Conservation (phyloP, 2,797 vertebrate species). For the Cryptoblepharus egeriae region DNA sequence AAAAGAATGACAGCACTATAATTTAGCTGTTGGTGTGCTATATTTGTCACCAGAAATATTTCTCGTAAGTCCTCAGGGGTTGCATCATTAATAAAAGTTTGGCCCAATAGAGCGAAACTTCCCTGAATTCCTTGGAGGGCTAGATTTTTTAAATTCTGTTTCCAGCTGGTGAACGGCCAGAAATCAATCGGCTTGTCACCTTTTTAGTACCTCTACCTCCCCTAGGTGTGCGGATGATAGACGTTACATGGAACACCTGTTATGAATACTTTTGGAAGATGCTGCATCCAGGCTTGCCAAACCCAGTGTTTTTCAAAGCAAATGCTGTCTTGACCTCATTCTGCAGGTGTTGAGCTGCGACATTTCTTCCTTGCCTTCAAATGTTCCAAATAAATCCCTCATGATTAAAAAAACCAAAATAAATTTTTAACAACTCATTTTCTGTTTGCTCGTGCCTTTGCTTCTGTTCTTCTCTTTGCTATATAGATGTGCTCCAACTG, state of each 20-base stretch:
- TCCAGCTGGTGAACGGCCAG: slow-evolving; percentile 32
- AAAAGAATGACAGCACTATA: slow-evolving; percentile 18
- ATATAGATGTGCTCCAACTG: slow-evolving; percentile 40
- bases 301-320: background rate
- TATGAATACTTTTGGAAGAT: slow-evolving; percentile 8
- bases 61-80: slow-evolving; percentile 42
- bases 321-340: background rate
- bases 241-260: slow-evolving; percentile 25
- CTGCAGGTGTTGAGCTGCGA: background rate
- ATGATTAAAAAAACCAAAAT: too few relatives aligned
- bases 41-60: slow-evolving; percentile 33
- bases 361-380: background rate
- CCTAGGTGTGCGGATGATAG: slow-evolving; percentile 33
- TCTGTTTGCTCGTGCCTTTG: slow-evolving; percentile 16
- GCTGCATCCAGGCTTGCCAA: slow-evolving; percentile 32
- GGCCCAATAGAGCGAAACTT: slow-evolving; percentile 29
- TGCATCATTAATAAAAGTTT: slow-evolving; percentile 48
- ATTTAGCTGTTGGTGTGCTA: slow-evolving; percentile 45
- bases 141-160: slow-evolving; percentile 19
- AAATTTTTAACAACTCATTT: background rate
- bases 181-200: slow-evolving; percentile 47
- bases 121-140: slow-evolving; percentile 14
- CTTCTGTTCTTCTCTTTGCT: background rate
- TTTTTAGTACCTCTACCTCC: slow-evolving; percentile 17
- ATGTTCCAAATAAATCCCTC: background rate